These are phyloP conservation scores for Agapornis roseicollis DNA, from an alignment of 2,113 vertebrate species.

Conservation along the genomic window DNA sequence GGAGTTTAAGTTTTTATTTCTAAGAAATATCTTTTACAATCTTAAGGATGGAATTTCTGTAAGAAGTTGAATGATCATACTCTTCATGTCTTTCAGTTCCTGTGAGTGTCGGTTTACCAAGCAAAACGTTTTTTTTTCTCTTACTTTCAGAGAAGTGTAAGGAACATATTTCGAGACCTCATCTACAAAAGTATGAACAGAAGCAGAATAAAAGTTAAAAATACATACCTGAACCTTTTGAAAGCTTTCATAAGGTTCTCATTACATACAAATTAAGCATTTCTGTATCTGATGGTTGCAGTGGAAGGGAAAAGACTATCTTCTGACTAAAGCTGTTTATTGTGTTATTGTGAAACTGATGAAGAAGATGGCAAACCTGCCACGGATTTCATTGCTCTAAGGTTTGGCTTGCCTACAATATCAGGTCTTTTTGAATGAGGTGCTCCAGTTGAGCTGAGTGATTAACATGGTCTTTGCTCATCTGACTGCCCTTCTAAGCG, in stretches of 20 bases:
- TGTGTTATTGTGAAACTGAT: not conserved
- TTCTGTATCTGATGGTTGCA: not conserved
- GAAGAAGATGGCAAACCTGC: not conserved
- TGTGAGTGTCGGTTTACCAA: not conserved
- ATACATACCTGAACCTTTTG: not conserved
- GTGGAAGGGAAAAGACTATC: not conserved
- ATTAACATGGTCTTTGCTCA: not conserved
- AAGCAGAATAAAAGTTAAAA: not conserved
- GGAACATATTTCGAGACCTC: not conserved
- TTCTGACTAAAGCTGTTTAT: not conserved
- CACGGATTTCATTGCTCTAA: not conserved
- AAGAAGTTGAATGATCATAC: not conserved
- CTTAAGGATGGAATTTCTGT: not conserved
- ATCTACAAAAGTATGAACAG: not conserved
- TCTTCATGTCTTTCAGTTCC: not conserved
- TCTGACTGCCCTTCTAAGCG: fast-evolving
- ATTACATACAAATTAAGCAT: not conserved
- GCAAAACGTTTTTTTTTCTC: not conserved
- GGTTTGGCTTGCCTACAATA: not conserved
- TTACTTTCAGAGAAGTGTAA: not conserved
- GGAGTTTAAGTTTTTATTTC: not conserved
- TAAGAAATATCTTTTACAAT: not conserved
- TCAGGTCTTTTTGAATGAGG: not conserved
- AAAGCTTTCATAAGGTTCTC: not conserved
- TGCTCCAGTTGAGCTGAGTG: not conserved